Base-by-base conservation (phyloP, 1,140 invertebrate genomes). In the Tetramorium alpestre region DNA sequence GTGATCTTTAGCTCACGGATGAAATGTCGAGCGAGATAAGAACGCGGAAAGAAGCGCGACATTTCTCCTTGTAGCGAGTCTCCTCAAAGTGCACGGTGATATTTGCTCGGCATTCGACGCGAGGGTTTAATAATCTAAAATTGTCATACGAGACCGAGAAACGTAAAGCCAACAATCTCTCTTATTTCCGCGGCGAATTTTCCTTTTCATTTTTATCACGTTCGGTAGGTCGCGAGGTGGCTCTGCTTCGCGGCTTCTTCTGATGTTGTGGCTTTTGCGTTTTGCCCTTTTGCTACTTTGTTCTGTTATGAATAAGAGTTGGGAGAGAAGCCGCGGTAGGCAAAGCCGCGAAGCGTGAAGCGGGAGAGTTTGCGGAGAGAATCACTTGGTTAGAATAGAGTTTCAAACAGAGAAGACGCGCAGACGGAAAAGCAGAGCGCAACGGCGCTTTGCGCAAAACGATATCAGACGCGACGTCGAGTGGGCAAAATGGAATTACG, bases 61-160 rank as follows among this genome's bases (percentile, higher is more conserved):
- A n/a, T n/a, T n/a, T 38, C 28, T 0, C 22, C 1, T 67, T 65
- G 10, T 28, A 51, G 38, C 10, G 10, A 54, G 3, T 80, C 38
- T 62, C 25, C 76, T 76, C 25, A 47, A 58, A 64, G 49, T 38
- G 54, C 54, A 22, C 73, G 44, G 38, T 76, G 84, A 80, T 82
- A 89, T 81, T 89, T 76, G 51, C 41, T 81, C 69, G 28, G 47
- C 28, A 54, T 54, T 56, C 64, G 2, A 70, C 18, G 38, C 25
- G 72, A 84, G 69, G 65, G 25, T 87, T 87, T 89, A 60, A 75
- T 89, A 60, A 75, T 56, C 25, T n/a, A 54, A 88, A 72, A 44
- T 25, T 51, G 38, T 72, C 38, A 3, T n/a, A 28, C 18, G 25
- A 41, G 64, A 65, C 11, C n/a, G 49, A 25, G 62, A 38, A 67